These are phyloP conservation scores for Passer montanus DNA, from an alignment of 2,113 vertebrate species.

Conservation along the genomic window DNA sequence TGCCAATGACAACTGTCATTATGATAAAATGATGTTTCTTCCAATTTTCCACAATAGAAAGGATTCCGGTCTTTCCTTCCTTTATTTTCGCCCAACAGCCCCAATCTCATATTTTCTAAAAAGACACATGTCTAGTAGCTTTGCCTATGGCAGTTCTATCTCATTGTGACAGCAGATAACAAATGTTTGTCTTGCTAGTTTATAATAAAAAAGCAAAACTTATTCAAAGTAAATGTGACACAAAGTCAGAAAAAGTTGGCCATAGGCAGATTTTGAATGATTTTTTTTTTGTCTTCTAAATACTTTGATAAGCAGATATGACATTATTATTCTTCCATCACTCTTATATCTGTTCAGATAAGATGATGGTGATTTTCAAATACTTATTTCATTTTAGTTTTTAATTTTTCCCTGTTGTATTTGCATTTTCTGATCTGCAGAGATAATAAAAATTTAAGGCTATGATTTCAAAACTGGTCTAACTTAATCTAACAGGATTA, in stretches of 20 bases:
- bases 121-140: constrained; percentile 16
- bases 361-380: background rate
- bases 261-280: background rate
- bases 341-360: background rate
- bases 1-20: background rate
- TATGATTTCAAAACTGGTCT: background rate
- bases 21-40: background rate
- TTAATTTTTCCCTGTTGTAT: background rate
- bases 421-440: background rate
- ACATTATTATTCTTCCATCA: background rate
- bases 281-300: background rate
- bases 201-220: background rate
- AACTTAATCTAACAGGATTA: background rate
- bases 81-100: background rate
- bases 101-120: background rate
- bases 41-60: background rate
- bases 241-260: background rate
- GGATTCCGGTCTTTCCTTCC: background rate
- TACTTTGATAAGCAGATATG: background rate
- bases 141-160: constrained; percentile 34
- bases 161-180: constrained; percentile 10
- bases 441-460: background rate
- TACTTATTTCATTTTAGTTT: background rate
- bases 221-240: constrained; percentile 38
- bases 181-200: constrained; percentile 29